These are phyloP conservation scores for Brotula barbata DNA, from an alignment of 2,797 vertebrate genomes.

Conservation along the genomic window DNA sequence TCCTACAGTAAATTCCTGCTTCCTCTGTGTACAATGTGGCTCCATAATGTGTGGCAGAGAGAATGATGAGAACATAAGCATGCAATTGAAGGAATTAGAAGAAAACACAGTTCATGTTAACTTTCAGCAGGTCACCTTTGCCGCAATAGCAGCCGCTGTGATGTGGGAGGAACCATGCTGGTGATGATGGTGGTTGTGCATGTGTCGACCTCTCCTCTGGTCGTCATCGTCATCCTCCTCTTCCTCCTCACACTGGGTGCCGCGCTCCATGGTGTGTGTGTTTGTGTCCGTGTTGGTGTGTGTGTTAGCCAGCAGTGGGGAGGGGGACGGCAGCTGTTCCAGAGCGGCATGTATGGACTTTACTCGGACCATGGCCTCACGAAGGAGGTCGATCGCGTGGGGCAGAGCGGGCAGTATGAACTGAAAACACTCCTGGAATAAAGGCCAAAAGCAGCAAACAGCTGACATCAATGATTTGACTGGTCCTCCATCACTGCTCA, in stretches of 20 bases:
- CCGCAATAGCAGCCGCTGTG: constrained; percentile 94
- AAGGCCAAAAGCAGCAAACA: neutral
- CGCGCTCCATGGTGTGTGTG: constrained; percentile 75
- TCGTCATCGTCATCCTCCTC: constrained; percentile 91
- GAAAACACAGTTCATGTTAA: no score
- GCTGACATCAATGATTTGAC: no score
- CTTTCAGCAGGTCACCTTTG: constrained; percentile 93
- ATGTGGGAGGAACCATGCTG: constrained; percentile 83
- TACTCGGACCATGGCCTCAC: constrained; percentile 92
- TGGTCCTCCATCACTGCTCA: no score
- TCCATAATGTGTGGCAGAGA: no score
- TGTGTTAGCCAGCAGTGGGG: constrained; percentile 74
- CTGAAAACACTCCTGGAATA: constrained; percentile 95
- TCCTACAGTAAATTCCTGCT: no score
- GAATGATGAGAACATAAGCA: no score
- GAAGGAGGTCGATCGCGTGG: constrained; percentile 96
- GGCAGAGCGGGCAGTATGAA: constrained; percentile 98
- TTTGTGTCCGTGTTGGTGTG: constrained; percentile 60
- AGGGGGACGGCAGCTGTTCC: constrained; percentile 93
- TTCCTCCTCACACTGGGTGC: constrained; percentile 92
- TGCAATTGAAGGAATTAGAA: no score
- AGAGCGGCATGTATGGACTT: constrained; percentile 94
- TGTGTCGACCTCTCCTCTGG: constrained; percentile 87
- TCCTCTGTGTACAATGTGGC: no score
- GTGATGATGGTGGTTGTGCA: constrained; percentile 81